phyloP scores from a whole-genome alignment of 2,113 vertebrate genomes.

The Casuarius casuarius region DNA sequence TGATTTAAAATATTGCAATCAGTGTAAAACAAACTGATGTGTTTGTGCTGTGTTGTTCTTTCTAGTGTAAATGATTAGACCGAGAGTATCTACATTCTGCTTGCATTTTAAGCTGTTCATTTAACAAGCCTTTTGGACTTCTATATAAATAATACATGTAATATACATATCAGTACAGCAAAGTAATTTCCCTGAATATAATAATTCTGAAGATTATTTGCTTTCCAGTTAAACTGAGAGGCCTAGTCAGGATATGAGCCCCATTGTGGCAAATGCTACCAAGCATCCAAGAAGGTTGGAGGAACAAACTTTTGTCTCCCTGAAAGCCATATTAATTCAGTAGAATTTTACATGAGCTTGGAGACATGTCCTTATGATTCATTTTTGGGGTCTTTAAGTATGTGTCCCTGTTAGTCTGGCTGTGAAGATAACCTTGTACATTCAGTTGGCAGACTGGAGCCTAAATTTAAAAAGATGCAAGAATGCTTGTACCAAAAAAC shows the following conservation, averaged over 20 bases:
- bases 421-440: neutral
- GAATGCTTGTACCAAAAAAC: neutral
- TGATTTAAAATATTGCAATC: neutral
- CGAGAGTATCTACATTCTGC: neutral
- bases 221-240: neutral
- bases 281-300: neutral
- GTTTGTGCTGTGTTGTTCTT: neutral
- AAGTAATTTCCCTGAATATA: neutral
- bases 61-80: neutral
- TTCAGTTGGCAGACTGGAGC: neutral
- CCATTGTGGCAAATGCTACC: neutral
- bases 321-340: neutral
- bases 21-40: neutral
- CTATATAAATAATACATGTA: neutral
- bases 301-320: neutral
- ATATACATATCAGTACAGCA: neutral
- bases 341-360: neutral
- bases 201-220: neutral
- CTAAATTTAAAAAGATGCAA: neutral
- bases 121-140: neutral
- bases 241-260: neutral
- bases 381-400: neutral
- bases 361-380: neutral
- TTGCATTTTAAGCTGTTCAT: neutral
- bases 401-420: neutral